Evolutionary conservation across 2,797 vertebrate species (phyloP), one percentile per base, ranked within the genome.

Genomic region (Peromyscus aztecus): DNA sequence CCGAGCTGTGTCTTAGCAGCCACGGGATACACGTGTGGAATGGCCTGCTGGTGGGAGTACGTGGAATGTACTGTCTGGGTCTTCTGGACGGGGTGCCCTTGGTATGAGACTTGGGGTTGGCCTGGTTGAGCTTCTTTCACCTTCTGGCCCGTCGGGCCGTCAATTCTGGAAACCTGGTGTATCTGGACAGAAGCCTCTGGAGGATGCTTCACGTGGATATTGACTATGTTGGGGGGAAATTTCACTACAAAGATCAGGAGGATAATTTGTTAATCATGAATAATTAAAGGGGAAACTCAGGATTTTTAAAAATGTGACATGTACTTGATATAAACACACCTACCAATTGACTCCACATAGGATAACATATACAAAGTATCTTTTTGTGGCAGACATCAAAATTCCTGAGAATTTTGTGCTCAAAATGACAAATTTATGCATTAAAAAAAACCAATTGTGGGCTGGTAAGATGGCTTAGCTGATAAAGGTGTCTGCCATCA

Each of bases 171-270:
- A 92, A 99, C 99, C 98, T 99, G 99, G 97, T 99, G 99, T 95
- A 99, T 99, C 98, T 99, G 99, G 90, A 99, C 99, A 0, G 99
- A 99, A 55, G 99, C 99, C 97, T 99, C 99, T 0, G 99, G 99
- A 59, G 99, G 99, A 97, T 99, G 99, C 97, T 99, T 99, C 98
- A 99, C 99, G 90, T 99, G 99, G 98, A 99, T 99, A 98, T 99
- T 99, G 97, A 99, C 99, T 83, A 99, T 98, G 98, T 99, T 99
- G 97, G 99, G 99, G 97, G 98, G 99, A 97, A 99, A 99, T 95
- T 99, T 99, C 98, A 99, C 99, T 99, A 98, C 89, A 98, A 97
- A 97, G 81, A 98, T 96, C 31, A 78, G 94, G 76, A 98, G 55
- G 94, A 97, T 92, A 98, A 89, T 65, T 69, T 84, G 77, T 65